Evolutionary conservation across 2,797 vertebrate species (phyloP).

Genomic region (Antrozous pallidus): DNA sequence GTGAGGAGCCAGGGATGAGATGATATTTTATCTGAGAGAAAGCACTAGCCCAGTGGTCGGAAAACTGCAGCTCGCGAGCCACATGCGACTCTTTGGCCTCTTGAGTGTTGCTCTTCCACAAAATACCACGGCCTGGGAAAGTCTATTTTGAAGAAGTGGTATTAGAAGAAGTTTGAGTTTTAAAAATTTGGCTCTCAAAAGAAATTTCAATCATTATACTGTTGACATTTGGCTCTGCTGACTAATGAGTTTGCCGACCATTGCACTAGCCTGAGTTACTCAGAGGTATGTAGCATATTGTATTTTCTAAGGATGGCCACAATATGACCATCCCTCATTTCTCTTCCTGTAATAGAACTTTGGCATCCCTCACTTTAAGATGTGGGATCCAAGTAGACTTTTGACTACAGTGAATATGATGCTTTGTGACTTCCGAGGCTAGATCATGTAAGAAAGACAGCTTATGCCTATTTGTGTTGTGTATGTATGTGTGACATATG

Average conservation of each 20-base stretch:
- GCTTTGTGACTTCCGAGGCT: neutral
- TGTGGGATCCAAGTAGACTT: neutral
- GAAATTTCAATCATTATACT: too few species aligned
- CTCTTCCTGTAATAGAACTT: neutral
- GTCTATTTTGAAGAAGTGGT: too few species aligned
- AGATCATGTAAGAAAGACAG: neutral
- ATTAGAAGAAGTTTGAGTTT: too few species aligned
- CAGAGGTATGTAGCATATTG: too few species aligned
- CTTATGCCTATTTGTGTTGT: neutral
- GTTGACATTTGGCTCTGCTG: too few species aligned
- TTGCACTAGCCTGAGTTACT: neutral
- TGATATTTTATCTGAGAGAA: neutral
- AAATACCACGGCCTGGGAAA: too few species aligned
- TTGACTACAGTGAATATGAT: neutral
- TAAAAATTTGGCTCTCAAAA: too few species aligned
- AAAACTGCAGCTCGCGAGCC: too few species aligned
- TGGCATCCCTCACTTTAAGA: neutral
- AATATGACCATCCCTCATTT: neutral
- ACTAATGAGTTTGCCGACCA: too few species aligned
- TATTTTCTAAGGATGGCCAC: neutral
- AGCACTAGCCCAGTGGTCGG: too few species aligned
- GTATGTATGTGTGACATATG: neutral
- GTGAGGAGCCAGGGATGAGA: neutral
- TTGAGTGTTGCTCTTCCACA: too few species aligned
- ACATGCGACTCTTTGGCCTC: too few species aligned